Evolutionary conservation across 2,888 invertebrate genomes (phyloP), one percentile per base, ranked within the genome.

Genomic region (Apocheima hispidaria): DNA sequence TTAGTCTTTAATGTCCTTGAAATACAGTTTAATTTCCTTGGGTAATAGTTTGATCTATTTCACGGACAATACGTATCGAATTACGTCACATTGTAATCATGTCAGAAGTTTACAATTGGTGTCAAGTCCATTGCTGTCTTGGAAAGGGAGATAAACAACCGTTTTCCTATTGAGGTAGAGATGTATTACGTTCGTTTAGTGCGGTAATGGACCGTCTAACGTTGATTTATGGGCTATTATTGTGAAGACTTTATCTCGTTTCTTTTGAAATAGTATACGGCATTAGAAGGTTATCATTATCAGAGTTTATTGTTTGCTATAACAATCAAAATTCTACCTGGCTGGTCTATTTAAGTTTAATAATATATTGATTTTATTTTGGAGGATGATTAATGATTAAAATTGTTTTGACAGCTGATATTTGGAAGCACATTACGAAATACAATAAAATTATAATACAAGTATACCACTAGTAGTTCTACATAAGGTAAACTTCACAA

Each of bases 41-140:
- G 50, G 12, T 38, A 48, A 33, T 21, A n/a, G 18, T 33, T 56
- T 61, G 65, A 58, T 44, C 58, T 68, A 66, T 61, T 70, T 72
- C 61, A 66, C 56, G 69, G 70, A 72, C 71, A 72, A 69, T 71
- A 68, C 70, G 73, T 67, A 67, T 76, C 71, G 66, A 65, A 72
- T 74, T 74, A 74, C 73, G 65, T 71, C 68, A 70, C 67, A 65
- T 63, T 64, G 56, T 65, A 67, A 69, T 71, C 68, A 62, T 58
- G 41, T 55, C 44, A 59, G 54, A 55, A 54, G 65, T 60, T 55
- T 36, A 57, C 40, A 64, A 68, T 65, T 60, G 68, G 51, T 70
- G 70, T 70, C 68, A 70, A 68, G 66, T 66, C 68, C 68, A 70
- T 63, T 70, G 65, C 63, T 54, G 66, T 40, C 52, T 68, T 52